These are phyloP conservation scores for Macrosoma leucophasiata DNA, from an alignment of 2,888 invertebrate species.

Conservation along the genomic window DNA sequence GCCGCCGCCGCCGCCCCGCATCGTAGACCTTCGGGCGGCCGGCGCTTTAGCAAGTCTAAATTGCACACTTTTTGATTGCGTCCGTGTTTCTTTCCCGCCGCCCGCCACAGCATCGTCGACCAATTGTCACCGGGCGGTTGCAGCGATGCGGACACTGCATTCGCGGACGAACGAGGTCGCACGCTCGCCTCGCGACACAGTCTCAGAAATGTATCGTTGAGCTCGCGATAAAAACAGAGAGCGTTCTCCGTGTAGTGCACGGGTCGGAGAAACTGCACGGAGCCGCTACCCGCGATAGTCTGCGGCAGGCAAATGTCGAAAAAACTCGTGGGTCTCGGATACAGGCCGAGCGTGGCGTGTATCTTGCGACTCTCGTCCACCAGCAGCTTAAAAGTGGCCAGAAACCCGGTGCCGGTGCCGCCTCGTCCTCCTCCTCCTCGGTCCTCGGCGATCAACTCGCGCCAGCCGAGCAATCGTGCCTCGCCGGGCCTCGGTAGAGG, in stretches of 20 bases:
- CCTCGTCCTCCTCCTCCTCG: too few species aligned
- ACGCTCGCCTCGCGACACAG: conserved; percentile 5
- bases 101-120: background rate
- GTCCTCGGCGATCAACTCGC: too few species aligned
- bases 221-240: conserved; percentile 3
- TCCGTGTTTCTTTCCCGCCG: conserved; percentile 1
- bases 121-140: background rate
- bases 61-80: conserved; percentile 3
- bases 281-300: conserved; percentile 2
- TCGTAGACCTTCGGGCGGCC: conserved; percentile 2
- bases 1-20: conserved; percentile 2
- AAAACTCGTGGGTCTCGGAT: conserved; percentile 3
- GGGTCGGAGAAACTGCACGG: conserved; percentile 2
- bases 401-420: too few species aligned
- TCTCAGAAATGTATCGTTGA: conserved; percentile 3
- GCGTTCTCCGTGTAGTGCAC: conserved; percentile 3
- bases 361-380: conserved; percentile 4
- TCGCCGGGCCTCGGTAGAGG: conserved; percentile 1
- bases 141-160: background rate
- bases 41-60: conserved; percentile 3
- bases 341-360: conserved; percentile 2
- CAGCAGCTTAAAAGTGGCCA: conserved; percentile 5
- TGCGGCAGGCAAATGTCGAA: conserved; percentile 3
- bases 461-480: background rate
- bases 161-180: background rate